phyloP scores from a whole-genome alignment of 2,797 vertebrate species.

The Gambelia wislizenii region DNA sequence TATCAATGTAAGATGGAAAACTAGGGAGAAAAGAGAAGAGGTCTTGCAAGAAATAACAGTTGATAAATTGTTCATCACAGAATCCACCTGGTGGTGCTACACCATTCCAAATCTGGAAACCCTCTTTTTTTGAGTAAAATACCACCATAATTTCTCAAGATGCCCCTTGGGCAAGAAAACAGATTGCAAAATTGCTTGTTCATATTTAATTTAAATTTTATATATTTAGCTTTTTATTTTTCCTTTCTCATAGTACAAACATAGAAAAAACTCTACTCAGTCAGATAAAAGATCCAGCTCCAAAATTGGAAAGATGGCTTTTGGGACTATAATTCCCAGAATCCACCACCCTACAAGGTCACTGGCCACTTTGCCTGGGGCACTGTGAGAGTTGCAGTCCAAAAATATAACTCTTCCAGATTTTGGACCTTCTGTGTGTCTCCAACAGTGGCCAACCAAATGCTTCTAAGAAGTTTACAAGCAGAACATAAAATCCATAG shows the following conservation, averaged over 20 bases:
- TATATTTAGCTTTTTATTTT: neutral
- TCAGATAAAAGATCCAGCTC: neutral
- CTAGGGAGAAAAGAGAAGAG: neutral
- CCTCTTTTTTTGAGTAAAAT: neutral
- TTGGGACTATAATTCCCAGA: neutral
- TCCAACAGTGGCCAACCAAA: neutral
- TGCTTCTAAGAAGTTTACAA: neutral
- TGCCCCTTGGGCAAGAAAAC: neutral
- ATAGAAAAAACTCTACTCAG: neutral
- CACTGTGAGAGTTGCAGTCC: too few species aligned
- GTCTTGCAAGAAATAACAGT: neutral
- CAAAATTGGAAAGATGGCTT: neutral
- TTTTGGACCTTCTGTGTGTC: neutral
- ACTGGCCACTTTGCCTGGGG: too few species aligned
- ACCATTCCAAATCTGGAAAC: neutral
- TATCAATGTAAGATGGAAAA: neutral
- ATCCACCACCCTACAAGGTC: too few species aligned
- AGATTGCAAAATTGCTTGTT: neutral
- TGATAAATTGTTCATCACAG: neutral
- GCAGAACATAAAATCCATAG: neutral
- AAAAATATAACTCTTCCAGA: too few species aligned
- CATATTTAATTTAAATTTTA: neutral
- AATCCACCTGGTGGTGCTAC: constrained; percentile 1
- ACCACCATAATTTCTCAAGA: neutral
- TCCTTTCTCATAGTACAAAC: neutral